Evolutionary conservation across 2,113 vertebrate genomes (phyloP), one percentile per base, ranked within the genome.

Genomic region (Microcebus jonahi): DNA sequence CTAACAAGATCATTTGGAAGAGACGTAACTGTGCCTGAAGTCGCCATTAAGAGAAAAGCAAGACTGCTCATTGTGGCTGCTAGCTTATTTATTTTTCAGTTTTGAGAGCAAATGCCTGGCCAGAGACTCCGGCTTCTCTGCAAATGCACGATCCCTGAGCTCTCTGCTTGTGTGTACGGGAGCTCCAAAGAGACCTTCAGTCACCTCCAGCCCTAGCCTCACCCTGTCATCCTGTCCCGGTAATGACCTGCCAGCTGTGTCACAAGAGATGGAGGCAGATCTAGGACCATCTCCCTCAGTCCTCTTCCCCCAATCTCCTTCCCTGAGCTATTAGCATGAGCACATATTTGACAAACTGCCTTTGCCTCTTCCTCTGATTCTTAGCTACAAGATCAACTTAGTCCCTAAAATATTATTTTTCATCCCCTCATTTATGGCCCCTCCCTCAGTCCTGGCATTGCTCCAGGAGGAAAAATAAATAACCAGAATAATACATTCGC

Each of bases 301-400:
- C 9, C 2, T 34, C 55, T 29, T 36, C 12, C 8, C 31, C n/a
- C 4, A 15, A 0, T 0, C 2, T 0, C 36, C 10, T 8, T 36
- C 55, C 6, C 9, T 23, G 2, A 14, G 11, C 42, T 13, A 23
- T 42, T 55, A 23, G 6, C 34, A 42, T 39, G 39, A 50, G 29
- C n/a, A 15, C 29, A 23, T 8, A 55, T 23, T 34, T 36, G 34
- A 39, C 31, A n/a, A 4, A 17, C 50, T 67, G n/a, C 8, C 29
- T 83, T 12, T 57, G 45, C 29, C 34, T 42, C 11, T 82, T 53
- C 53, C 23, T 36, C 45, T 36, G 0, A 8, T 0, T 10, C 17
- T 76, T 39, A 77, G 12, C 5, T 25, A 59, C 21, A n/a, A 36
- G 23, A 15, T 76, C 29, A 15, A 39, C 1, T 34, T 12, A 48